A percentile compares a stretch with the other conserved stretches of the same genome.
These are phyloP conservation scores for Hypselothyrea guttata DNA, from an alignment of 2,888 invertebrate genomes.

Conservation along the genomic window DNA sequence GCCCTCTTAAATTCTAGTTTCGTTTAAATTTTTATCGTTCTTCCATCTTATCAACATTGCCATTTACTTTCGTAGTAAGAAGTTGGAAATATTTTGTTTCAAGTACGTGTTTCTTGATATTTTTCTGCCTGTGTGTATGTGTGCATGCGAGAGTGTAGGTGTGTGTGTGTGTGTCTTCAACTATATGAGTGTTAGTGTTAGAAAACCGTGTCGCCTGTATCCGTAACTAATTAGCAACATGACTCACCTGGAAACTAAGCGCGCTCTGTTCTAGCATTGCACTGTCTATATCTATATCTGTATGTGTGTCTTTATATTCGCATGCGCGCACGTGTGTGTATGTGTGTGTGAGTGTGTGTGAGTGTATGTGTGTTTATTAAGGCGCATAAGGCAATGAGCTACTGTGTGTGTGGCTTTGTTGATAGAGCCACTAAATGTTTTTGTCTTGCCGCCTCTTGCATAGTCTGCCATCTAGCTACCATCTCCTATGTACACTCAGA, in stretches of 20 bases:
- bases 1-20: too few relatives aligned
- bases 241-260: slow-evolving; percentile 62
- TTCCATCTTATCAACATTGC: too few relatives aligned
- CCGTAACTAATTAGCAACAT: slow-evolving; percentile 74
- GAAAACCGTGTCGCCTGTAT: slow-evolving; percentile 55
- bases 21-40: too few relatives aligned
- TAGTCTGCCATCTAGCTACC: background rate
- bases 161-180: slow-evolving; percentile 15
- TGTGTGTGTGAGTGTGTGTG: slow-evolving; percentile 15
- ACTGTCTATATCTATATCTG: background rate
- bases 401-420: slow-evolving; percentile 48
- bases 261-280: background rate
- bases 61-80: too few relatives aligned
- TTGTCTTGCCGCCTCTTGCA: slow-evolving; percentile 53
- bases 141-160: slow-evolving; percentile 9
- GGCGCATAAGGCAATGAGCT: slow-evolving; percentile 21
- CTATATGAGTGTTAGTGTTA: slow-evolving; percentile 19
- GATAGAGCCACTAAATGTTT: slow-evolving; percentile 64
- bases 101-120: too few relatives aligned
- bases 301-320: background rate
- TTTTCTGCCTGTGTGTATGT: background rate
- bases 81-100: too few relatives aligned
- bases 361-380: slow-evolving; percentile 14
- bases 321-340: background rate
- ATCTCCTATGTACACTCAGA: background rate